Conservation (phyloP, 2,113 vertebrate species). For the Stigmatopora argus region DNA sequence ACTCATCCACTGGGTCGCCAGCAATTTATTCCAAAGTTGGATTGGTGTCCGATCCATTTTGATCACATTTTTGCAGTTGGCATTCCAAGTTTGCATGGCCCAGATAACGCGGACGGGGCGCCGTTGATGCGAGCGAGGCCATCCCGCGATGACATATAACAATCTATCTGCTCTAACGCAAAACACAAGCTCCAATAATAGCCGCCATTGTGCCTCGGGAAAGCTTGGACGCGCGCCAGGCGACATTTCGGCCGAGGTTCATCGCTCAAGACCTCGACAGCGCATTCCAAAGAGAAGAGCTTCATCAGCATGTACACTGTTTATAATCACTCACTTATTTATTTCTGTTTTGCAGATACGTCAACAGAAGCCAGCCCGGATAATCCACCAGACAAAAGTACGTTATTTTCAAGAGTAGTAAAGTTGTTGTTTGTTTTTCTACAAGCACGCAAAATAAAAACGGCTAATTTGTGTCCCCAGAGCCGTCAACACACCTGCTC, state of each 20-base stretch:
- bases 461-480: neutral
- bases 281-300: conserved; percentile 39
- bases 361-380: neutral
- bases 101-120: conserved; percentile 28
- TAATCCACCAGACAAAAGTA: neutral
- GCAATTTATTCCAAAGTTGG: too few species aligned
- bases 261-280: conserved; percentile 25
- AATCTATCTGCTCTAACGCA: conserved; percentile 32
- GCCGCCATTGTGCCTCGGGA: conserved; percentile 56
- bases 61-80: neutral
- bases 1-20: neutral
- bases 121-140: conserved; percentile 23
- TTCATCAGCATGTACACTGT: conserved; percentile 45
- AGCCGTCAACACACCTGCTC: neutral
- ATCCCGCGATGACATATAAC: conserved; percentile 47
- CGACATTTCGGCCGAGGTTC: conserved; percentile 19
- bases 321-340: conserved; percentile 17
- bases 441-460: too few species aligned
- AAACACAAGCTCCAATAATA: conserved; percentile 60
- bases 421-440: neutral
- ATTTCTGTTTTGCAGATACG: neutral
- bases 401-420: neutral
- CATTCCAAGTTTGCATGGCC: conserved; percentile 5
- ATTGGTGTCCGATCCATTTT: too few species aligned
- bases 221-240: conserved; percentile 50